A percentile compares a stretch with the other conserved stretches of the same genome.
Conservation (phyloP, 2,888 invertebrate species). For the Caenorhabditis sp. region DNA sequence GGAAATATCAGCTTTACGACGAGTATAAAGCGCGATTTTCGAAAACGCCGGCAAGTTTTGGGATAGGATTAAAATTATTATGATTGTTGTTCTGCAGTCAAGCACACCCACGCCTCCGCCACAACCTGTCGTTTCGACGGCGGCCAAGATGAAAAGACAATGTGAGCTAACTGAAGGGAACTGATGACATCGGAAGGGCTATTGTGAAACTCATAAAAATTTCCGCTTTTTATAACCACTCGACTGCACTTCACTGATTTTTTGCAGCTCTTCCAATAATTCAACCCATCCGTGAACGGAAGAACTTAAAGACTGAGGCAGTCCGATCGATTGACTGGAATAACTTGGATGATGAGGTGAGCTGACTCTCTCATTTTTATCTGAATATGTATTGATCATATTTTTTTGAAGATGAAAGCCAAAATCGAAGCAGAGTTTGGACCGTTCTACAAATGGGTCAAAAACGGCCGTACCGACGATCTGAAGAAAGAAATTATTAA, state of each 20-base stretch:
- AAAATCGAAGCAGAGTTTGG: conserved; percentile 56
- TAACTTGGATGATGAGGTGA: conserved; percentile 43
- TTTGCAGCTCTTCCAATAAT: conserved; percentile 43
- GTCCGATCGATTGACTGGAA: conserved; percentile 34
- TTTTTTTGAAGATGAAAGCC: conserved; percentile 48
- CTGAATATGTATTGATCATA: too few species aligned
- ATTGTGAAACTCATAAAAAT: background rate
- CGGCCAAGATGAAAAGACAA: conserved; percentile 33
- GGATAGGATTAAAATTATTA: conserved; percentile 45
- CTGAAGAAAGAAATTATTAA: conserved; percentile 57
- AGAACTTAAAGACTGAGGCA: background rate
- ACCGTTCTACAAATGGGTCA: conserved; percentile 62
- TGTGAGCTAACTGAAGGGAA: conserved; percentile 14
- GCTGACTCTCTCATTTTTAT: background rate
- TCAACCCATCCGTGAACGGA: conserved; percentile 46
- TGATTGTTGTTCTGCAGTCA: conserved; percentile 56
- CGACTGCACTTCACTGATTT: background rate
- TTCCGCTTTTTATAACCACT: background rate
- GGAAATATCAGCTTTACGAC: conserved; percentile 56
- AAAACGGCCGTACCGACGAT: conserved; percentile 60
- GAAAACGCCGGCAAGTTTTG: conserved; percentile 56
- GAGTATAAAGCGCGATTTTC: conserved; percentile 50
- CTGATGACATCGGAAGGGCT: too few species aligned
- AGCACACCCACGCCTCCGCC: conserved; percentile 47
- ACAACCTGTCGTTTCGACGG: conserved; percentile 45